Evolutionary conservation across 2,797 vertebrate genomes (phyloP).

Genomic region (Halcyon chelicuti): DNA sequence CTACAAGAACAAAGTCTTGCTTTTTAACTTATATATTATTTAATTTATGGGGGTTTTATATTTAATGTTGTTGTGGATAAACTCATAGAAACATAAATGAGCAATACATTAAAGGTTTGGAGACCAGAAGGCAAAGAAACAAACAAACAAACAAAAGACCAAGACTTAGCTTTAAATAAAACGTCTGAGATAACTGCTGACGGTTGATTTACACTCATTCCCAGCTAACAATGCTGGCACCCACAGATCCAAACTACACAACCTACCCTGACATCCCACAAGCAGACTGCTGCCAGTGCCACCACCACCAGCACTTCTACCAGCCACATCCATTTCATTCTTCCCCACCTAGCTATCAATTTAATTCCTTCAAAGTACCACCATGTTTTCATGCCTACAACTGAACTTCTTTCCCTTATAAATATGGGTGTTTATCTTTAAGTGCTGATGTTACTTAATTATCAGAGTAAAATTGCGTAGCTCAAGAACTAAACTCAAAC

Average conservation of each 20-base stretch:
- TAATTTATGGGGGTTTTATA: too few relatives aligned
- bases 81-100: background rate
- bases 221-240: background rate
- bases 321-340: rapidly evolving
- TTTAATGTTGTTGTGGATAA: background rate
- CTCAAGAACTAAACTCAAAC: background rate
- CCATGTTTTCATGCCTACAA: background rate
- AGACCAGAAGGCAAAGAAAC: background rate
- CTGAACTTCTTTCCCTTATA: background rate
- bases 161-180: background rate
- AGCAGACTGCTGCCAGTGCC: background rate
- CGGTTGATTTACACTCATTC: background rate
- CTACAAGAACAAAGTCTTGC: background rate
- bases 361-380: background rate
- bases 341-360: background rate
- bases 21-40: background rate
- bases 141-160: background rate
- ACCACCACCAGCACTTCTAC: background rate
- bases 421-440: background rate
- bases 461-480: background rate
- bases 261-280: background rate
- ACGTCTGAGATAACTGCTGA: background rate
- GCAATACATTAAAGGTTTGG: background rate
- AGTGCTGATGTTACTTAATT: background rate
- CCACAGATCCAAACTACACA: rapidly evolving